Evolutionary conservation across 2,888 invertebrate genomes (phyloP).

Genomic region (Melieria omissa): DNA sequence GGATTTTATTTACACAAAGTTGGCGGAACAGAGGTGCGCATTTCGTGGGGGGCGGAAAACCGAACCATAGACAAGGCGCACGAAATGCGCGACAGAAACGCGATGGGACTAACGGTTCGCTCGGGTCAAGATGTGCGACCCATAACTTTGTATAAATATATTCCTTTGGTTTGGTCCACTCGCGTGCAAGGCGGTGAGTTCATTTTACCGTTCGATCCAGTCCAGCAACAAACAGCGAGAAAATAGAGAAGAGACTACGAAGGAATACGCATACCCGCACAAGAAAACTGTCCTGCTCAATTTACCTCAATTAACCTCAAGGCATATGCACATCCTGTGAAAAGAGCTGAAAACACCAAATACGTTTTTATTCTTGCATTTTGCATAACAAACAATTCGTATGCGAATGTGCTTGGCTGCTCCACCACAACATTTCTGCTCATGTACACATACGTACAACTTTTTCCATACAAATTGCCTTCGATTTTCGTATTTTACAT

Average conservation of each 20-base stretch:
- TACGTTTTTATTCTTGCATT: slow-evolving; percentile 55
- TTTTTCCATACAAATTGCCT: slow-evolving; percentile 66
- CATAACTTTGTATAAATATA: slow-evolving; percentile 65
- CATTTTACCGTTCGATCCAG: slow-evolving; percentile 49
- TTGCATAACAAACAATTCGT: slow-evolving; percentile 22
- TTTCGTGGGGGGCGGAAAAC: background rate
- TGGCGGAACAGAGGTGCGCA: slow-evolving; percentile 37
- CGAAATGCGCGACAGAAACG: slow-evolving; percentile 35
- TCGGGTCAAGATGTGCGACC: slow-evolving; percentile 38
- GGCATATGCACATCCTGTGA: slow-evolving; percentile 55
- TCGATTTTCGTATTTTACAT: slow-evolving; percentile 37
- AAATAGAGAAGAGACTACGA: slow-evolving; percentile 39
- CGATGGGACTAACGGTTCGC: slow-evolving; percentile 23
- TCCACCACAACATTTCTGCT: slow-evolving; percentile 47
- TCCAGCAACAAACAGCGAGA: slow-evolving; percentile 42
- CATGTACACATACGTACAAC: slow-evolving; percentile 48
- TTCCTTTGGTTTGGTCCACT: slow-evolving; percentile 56
- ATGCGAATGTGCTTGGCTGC: slow-evolving; percentile 43
- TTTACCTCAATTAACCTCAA: slow-evolving; percentile 41
- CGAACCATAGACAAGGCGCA: slow-evolving; percentile 11
- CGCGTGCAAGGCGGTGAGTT: slow-evolving; percentile 46
- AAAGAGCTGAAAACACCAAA: slow-evolving; percentile 66
- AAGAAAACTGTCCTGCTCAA: slow-evolving; percentile 39
- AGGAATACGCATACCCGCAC: slow-evolving; percentile 37
- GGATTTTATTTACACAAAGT: slow-evolving; percentile 66